A percentile compares a stretch with the other conserved stretches of the same genome.
These are phyloP conservation scores for Brachionus calyciflorus DNA, from an alignment of 1,140 invertebrate species.

Conservation along the genomic window DNA sequence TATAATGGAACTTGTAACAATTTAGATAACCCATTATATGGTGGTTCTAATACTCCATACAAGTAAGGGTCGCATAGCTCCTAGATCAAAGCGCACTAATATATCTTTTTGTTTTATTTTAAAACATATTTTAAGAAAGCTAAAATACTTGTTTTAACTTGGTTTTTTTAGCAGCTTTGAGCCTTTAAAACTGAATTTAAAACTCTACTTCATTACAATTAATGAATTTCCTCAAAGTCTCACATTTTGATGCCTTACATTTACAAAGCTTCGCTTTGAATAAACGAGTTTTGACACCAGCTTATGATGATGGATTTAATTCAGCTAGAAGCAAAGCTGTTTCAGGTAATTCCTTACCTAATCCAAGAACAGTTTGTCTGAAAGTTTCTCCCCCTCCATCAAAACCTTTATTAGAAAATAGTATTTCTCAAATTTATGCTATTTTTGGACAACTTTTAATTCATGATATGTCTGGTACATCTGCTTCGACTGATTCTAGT, in stretches of 20 bases:
- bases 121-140: too few relatives aligned
- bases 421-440: neutral
- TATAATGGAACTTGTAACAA: conserved; percentile 83
- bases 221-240: too few relatives aligned
- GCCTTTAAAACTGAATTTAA: too few relatives aligned
- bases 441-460: conserved; percentile 38
- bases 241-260: too few relatives aligned
- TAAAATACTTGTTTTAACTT: too few relatives aligned
- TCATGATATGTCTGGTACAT: conserved; percentile 47
- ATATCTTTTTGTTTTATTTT: too few relatives aligned
- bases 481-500: conserved; percentile 32
- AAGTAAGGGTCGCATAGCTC: too few relatives aligned
- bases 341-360: neutral
- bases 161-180: too few relatives aligned
- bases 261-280: too few relatives aligned
- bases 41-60: conserved; percentile 73
- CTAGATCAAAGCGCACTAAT: too few relatives aligned
- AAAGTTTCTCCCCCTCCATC: neutral
- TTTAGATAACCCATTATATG: conserved; percentile 71
- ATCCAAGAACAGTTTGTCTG: conserved; percentile 1
- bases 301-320: conserved; percentile 65
- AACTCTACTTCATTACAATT: too few relatives aligned
- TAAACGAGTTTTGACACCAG: conserved; percentile 73
- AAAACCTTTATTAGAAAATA: neutral
- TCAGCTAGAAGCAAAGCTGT: conserved; percentile 10